These are phyloP conservation scores for Leucania comma DNA, from an alignment of 2,888 invertebrate species.

Conservation along the genomic window DNA sequence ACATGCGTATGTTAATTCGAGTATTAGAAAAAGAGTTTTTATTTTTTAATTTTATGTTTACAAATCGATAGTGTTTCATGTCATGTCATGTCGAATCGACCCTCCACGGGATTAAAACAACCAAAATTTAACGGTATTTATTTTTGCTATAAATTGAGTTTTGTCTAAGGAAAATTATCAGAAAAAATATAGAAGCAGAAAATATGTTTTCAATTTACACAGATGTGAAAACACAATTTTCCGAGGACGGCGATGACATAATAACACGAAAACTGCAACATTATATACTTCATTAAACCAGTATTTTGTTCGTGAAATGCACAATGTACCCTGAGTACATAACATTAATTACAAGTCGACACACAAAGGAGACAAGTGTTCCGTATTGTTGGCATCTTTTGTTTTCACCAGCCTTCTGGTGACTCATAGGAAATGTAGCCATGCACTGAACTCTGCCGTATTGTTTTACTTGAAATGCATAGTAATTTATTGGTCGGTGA, in stretches of 20 bases:
- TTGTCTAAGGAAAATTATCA: background rate
- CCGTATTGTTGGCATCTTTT: conserved; percentile 43
- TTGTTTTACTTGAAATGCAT: conserved; percentile 54
- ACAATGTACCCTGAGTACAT: conserved; percentile 23
- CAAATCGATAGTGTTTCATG: too few species aligned
- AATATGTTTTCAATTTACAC: conserved; percentile 14
- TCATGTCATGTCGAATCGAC: too few species aligned
- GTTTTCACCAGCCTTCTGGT: conserved; percentile 26
- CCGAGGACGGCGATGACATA: conserved; percentile 20
- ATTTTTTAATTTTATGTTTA: too few species aligned
- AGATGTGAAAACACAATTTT: conserved; percentile 23
- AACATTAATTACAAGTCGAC: conserved; percentile 31
- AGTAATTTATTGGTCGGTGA: conserved; percentile 39
- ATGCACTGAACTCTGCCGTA: conserved; percentile 20
- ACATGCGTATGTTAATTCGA: too few species aligned
- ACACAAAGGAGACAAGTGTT: conserved; percentile 52
- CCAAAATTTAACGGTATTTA: too few species aligned
- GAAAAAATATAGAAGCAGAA: background rate
- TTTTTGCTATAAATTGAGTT: too few species aligned
- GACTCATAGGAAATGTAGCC: conserved; percentile 24
- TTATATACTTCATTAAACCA: background rate
- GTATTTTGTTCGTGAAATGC: background rate
- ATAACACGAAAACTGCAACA: conserved; percentile 4
- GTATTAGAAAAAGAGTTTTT: too few species aligned
- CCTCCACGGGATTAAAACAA: too few species aligned